phyloP scores from a whole-genome alignment of 2,113 vertebrate species.

The Notarius quadriscutis region DNA sequence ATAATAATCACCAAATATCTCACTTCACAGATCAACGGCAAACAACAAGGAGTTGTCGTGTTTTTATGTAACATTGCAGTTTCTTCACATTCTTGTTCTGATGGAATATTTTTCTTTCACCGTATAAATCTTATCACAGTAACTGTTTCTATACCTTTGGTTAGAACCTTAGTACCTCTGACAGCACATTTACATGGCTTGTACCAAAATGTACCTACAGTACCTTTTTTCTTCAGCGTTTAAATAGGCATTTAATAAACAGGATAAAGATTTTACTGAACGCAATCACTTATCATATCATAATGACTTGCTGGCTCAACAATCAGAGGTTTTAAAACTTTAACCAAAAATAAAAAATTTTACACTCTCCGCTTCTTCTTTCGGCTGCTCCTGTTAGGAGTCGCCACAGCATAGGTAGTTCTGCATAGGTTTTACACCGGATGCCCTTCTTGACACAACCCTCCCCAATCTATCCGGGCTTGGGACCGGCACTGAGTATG shows the following conservation, averaged over 20 bases:
- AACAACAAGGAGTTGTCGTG: neutral
- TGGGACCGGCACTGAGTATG: too few relatives aligned
- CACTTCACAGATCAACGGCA: neutral
- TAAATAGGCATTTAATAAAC: neutral
- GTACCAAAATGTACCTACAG: neutral
- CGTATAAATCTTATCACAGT: neutral
- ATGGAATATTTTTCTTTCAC: neutral
- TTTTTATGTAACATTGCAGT: neutral
- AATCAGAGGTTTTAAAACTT: too few relatives aligned
- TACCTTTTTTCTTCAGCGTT: neutral
- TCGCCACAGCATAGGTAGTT: too few relatives aligned
- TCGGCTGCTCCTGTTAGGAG: too few relatives aligned
- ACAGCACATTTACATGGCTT: neutral
- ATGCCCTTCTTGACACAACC: too few relatives aligned
- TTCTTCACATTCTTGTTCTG: neutral
- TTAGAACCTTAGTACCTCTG: neutral
- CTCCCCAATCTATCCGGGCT: too few relatives aligned
- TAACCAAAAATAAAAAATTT: too few relatives aligned
- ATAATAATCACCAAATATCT: too few relatives aligned
- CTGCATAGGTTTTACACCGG: too few relatives aligned
- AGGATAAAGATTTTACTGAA: neutral
- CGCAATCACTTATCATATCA: neutral
- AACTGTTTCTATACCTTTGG: neutral
- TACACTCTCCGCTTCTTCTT: too few relatives aligned
- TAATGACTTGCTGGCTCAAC: neutral